These are phyloP conservation scores for Charadrius vociferus DNA, from an alignment of 2,113 vertebrate genomes.

Conservation along the genomic window DNA sequence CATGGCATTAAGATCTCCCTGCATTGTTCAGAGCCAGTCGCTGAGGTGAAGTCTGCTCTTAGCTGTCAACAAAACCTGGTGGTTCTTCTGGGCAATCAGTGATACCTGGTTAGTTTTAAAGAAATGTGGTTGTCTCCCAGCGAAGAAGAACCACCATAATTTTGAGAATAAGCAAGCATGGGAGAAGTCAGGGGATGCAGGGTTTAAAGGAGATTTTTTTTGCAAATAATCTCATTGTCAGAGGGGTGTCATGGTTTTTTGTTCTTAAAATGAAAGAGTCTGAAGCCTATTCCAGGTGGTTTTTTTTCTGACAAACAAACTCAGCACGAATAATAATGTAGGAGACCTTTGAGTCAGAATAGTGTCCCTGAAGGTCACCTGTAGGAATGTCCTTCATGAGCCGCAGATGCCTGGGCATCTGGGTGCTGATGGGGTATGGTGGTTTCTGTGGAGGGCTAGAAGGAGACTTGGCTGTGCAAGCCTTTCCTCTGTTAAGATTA, in stretches of 20 bases:
- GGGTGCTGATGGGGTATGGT: not conserved
- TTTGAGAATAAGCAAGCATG: not conserved
- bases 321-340: not conserved
- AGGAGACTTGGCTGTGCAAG: not conserved
- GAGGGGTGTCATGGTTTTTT: rapidly evolving
- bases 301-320: not conserved
- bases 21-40: not conserved
- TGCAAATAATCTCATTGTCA: not conserved
- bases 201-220: not conserved
- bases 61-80: not conserved
- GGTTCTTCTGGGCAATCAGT: not conserved
- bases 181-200: not conserved
- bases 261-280: not conserved
- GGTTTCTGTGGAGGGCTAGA: not conserved
- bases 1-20: not conserved
- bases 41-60: not conserved
- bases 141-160: not conserved
- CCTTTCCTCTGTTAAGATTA: not conserved
- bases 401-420: not conserved
- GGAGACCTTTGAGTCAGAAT: not conserved
- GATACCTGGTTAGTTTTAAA: not conserved
- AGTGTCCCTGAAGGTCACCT: not conserved
- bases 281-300: not conserved
- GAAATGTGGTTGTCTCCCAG: not conserved
- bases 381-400: not conserved